These are phyloP conservation scores for Lepidocyrtinus sp. DNA, from an alignment of 2,888 invertebrate species.

Conservation along the genomic window DNA sequence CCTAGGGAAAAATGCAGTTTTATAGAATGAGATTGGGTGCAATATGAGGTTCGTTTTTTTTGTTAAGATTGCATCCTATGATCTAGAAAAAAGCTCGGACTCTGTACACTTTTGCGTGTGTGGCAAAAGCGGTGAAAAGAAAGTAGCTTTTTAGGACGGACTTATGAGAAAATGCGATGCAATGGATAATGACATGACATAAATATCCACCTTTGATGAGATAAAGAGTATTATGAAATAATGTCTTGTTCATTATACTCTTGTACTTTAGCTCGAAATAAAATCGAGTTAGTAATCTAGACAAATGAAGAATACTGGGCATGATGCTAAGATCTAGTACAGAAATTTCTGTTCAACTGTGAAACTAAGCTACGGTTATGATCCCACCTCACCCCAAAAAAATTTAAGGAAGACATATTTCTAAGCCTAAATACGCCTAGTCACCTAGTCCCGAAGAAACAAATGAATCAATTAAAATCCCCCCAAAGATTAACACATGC, in stretches of 20 bases:
- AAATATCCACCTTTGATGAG: neutral
- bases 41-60: neutral
- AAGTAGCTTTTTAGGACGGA: constrained; percentile 53
- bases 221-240: neutral
- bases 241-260: neutral
- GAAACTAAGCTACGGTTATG: no score
- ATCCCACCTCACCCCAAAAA: no score
- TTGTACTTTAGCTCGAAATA: no score
- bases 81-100: neutral
- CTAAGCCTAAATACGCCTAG: no score
- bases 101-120: neutral
- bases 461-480: no score
- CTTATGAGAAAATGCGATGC: constrained; percentile 16
- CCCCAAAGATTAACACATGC: no score
- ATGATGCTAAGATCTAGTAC: no score
- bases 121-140: constrained; percentile 27
- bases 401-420: no score
- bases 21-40: neutral
- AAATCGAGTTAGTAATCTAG: no score
- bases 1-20: neutral
- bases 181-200: neutral
- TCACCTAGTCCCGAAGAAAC: no score
- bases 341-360: no score
- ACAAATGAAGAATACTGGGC: no score
- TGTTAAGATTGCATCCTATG: neutral